Evolutionary conservation across 1,140 invertebrate species (phyloP), one percentile per base, ranked within the genome.

Genomic region (Rhizoglyphus robini): DNA sequence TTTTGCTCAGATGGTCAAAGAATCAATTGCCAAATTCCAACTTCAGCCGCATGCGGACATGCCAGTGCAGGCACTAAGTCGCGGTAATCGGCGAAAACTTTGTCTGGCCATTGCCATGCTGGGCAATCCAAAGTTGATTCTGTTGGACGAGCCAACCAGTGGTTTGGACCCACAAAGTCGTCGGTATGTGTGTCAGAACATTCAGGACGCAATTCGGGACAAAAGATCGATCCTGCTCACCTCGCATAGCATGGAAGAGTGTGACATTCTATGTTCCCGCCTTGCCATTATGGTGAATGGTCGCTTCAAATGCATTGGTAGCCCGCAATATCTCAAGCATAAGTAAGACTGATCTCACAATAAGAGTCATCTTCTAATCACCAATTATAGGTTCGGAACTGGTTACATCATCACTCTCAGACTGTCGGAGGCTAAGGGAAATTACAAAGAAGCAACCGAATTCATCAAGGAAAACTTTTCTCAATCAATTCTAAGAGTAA

Each of bases 101-200:
- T 76, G 75, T 25, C 70, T 78, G 11, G 77, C 78, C 15, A 72
- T 79, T 5, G 74, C 78, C 20, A 71, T 78, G 67, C 58, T 79
- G 15, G 78, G 78, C 15, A 72, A 77, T n/a, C 77, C 78, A 57
- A 68, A 72, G 32, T 63, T 79, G 20, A 68, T 79, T 11, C 71
- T 79, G 5, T 66, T 79, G 68, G 76, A 70, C 61, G 69, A 70
- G 51, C 69, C 69, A 20, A 70, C 69, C 15, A 68, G 65, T 20
- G 69, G 69, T 30, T 66, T 70, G 67, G 72, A 91, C 79, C 88
- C 88, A 3, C 86, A 86, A 11, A 86, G 86, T 1, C 79, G 86
- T 75, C 68, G 80, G 77, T 75, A 84, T 67, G 80, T 88, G 8
- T 82, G 83, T 70, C 81, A 76, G 23, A 72, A 70, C 66, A 73